Conservation (phyloP, 2,113 vertebrate species). For the Corydoras sp. region DNA sequence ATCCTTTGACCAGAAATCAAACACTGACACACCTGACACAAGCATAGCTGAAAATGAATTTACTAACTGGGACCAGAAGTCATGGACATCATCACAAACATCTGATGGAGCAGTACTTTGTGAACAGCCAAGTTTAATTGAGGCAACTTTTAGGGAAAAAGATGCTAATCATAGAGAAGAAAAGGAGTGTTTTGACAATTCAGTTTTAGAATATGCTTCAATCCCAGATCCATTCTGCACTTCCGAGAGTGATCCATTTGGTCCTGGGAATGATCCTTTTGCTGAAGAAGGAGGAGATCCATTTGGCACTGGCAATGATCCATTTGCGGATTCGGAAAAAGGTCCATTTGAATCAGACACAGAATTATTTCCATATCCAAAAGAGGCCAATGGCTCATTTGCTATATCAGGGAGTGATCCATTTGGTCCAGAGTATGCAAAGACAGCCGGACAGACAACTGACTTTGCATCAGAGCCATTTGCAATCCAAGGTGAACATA, state of each 20-base stretch:
- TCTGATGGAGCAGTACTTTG: background rate
- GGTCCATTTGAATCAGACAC: constrained; percentile 9
- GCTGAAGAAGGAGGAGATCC: constrained; percentile 17
- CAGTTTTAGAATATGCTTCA: constrained; percentile 9
- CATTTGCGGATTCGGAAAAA: constrained; percentile 17
- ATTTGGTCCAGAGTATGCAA: constrained; percentile 2
- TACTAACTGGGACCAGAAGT: constrained; percentile 18
- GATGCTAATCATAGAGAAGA: constrained; percentile 8
- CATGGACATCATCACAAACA: background rate
- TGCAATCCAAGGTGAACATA: constrained; percentile 4
- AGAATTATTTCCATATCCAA: background rate
- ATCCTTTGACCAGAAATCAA: background rate
- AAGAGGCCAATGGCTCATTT: constrained; percentile 12
- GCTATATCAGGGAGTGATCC: background rate
- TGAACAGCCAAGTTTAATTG: background rate
- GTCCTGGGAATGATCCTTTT: constrained; percentile 26
- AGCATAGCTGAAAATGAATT: constrained; percentile 12
- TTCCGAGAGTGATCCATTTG: constrained; percentile 22
- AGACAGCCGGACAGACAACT: constrained; percentile 1
- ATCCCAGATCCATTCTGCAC: constrained; percentile 28
- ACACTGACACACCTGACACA: constrained; percentile 1
- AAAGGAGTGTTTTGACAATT: background rate
- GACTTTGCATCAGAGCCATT: constrained; percentile 34
- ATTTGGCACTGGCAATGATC: constrained; percentile 26
- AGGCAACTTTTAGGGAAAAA: background rate